Evolutionary conservation across 1,140 invertebrate species (phyloP).

Genomic region (Trachymyrmex cornetzi): DNA sequence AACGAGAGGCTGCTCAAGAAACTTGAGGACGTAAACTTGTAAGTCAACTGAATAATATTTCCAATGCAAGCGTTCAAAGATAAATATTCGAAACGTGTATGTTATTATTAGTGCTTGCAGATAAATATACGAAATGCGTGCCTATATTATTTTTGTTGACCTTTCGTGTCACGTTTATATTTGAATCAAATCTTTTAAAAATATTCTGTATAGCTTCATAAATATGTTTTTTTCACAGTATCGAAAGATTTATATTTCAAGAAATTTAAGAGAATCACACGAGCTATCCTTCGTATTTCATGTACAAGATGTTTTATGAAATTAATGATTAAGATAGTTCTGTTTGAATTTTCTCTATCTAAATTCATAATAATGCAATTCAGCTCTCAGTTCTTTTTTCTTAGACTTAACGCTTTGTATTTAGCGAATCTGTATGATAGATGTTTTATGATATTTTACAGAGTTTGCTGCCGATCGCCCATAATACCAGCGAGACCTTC

Average conservation of each 20-base stretch:
- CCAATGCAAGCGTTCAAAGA: neutral
- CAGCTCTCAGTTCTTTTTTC: neutral
- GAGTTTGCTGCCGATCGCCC: conserved; percentile 92
- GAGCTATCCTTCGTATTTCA: too few relatives aligned
- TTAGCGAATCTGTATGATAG: neutral
- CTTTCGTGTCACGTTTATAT: neutral
- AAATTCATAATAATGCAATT: neutral
- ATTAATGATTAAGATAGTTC: neutral
- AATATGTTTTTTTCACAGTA: neutral
- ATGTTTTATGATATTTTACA: conserved; percentile 80
- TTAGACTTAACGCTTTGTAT: neutral
- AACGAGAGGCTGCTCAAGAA: conserved; percentile 95
- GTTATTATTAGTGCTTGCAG: neutral
- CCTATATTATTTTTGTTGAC: neutral
- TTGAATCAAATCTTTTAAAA: neutral
- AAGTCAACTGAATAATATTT: conserved; percentile 80
- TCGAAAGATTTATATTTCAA: conserved; percentile 1
- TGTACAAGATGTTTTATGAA: neutral
- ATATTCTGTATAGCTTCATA: neutral
- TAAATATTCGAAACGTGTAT: neutral
- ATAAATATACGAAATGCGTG: neutral
- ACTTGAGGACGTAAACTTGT: conserved; percentile 95
- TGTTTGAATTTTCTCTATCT: conserved; percentile 25
- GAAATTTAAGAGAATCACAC: neutral
- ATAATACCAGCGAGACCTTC: conserved; percentile 92